These are phyloP conservation scores for Amniataba percoides DNA, from an alignment of 2,797 vertebrate species.

Conservation along the genomic window DNA sequence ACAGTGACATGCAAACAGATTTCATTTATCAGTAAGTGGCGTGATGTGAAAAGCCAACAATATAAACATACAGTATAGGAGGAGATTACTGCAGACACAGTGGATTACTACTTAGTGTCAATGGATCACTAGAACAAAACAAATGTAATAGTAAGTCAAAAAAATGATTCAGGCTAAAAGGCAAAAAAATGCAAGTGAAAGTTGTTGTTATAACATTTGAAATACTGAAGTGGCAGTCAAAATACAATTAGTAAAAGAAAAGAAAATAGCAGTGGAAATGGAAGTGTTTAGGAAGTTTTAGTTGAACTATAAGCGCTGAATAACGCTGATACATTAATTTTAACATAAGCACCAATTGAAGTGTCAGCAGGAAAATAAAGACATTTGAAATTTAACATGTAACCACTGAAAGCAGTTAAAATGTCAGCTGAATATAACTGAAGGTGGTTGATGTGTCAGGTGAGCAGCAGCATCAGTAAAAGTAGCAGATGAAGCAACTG, in stretches of 20 bases:
- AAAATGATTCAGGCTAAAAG: neutral
- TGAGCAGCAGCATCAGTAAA: neutral
- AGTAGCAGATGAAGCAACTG: neutral
- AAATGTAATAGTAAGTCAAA: neutral
- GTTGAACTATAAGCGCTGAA: neutral
- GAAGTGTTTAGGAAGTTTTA: neutral
- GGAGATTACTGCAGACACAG: neutral
- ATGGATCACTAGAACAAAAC: neutral
- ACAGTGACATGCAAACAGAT: conserved; percentile 6
- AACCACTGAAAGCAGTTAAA: conserved; percentile 4
- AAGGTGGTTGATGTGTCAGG: neutral
- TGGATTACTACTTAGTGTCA: neutral
- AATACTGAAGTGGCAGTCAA: neutral
- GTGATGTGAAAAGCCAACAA: neutral
- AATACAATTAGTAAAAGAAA: conserved; percentile 2
- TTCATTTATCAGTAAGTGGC: conserved; percentile 9
- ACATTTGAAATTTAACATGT: too few relatives aligned
- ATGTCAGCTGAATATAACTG: conserved; percentile 11
- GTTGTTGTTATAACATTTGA: neutral
- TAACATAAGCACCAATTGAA: neutral
- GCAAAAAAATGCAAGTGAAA: neutral
- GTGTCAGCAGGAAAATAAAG: neutral
- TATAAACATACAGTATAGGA: neutral
- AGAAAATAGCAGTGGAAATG: neutral
- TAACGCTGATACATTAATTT: neutral